Base-by-base conservation (phyloP, 2,113 vertebrate genomes). In the Fulica atra region DNA sequence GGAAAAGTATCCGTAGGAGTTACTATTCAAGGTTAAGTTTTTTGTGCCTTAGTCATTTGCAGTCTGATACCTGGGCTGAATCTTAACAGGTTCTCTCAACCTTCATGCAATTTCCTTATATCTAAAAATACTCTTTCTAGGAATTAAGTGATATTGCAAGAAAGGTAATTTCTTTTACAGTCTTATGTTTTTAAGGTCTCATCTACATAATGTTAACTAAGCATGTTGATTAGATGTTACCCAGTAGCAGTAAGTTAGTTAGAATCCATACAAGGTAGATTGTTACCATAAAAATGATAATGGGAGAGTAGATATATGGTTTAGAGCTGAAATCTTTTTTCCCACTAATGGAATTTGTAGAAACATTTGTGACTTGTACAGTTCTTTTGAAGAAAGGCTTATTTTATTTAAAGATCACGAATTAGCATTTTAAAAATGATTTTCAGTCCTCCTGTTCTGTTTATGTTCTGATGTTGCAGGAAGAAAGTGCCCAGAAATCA, bases 401-500 rank as follows among this genome's bases (percentile, higher is more conserved):
- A 3, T 54, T 35, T 50, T 10, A 48, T 23, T 76, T 71, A 40
- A 84, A 38, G 60, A 44, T 86, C 88, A 78, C 73, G 51, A 83
- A 71, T 73, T 83, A 82, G 44, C 15, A n/a, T 53, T 70, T 54
- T 28, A 29, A 59, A 70, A n/a, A 8, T 16, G 19, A n/a, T 65
- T 94, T 73, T 76, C 38, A 80, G 77, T 36, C 44, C 44, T 83
- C 29, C 40, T 18, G 44, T 44, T 44, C 44, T 44, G 44, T 46
- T 46, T 4, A 3, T 89, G 72, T 61, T 83, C 76, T 48, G 26
- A 80, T 79, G 82, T 31, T 66, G 20, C 33, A 74, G 88, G 53
- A 85, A 80, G 59, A 80, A 80, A 65, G 29, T 65, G 33, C n/a
- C 90, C 65, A 61, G 44, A 66, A 91, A 96, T 86, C 38, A 83